Evolutionary conservation across 2,888 invertebrate species (phyloP), one percentile per base, ranked within the genome.

Genomic region (Microplitis deprimator): DNA sequence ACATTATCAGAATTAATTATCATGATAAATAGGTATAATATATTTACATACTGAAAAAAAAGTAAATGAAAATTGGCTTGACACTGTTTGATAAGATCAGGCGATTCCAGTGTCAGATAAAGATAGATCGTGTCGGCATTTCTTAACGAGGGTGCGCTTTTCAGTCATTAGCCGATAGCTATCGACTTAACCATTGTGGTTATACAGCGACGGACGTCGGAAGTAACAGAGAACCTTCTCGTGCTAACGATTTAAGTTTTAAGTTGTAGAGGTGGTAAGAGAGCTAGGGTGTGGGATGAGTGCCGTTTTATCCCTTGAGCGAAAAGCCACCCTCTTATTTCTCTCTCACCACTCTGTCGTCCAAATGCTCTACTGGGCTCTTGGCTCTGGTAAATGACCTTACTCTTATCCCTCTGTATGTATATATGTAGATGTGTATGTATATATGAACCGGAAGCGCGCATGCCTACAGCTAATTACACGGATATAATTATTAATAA

Each of bases 101-200:
- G 16, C 59, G 73, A 73, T 73, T 59, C 13, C 59, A 62, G 39
- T 17, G 10, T 61, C 61, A 76, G 76, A 77, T 77, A 77, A 68
- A 69, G 77, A 77, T 76, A 82, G 84, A 86, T 87, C 87, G 87
- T 84, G 86, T 86, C 83, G 87, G 86, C 82, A 86, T 87, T 86
- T 83, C 84, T 84, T 86, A 87, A 87, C 87, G 84, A 87, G 86
- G 85, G 83, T 84, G 83, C 85, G 84, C 85, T 87, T 86, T 87
- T 86, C 84, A 83, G 83, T 85, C 87, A 85, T 87, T 87, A 87
- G 84, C 80, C 80, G 87, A 87, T 87, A 82, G 81, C 82, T 84
- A 87, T 87, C 87, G 84, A 81, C 79, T 83, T 87, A 87, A 87
- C 84, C 84, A 86, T 87, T 85, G 85, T 85, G 84, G 86, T 87